Evolutionary conservation across 92 coral and sea anemone genomes (phyloP).

Genomic region (Epizoanthus ramosus): DNA sequence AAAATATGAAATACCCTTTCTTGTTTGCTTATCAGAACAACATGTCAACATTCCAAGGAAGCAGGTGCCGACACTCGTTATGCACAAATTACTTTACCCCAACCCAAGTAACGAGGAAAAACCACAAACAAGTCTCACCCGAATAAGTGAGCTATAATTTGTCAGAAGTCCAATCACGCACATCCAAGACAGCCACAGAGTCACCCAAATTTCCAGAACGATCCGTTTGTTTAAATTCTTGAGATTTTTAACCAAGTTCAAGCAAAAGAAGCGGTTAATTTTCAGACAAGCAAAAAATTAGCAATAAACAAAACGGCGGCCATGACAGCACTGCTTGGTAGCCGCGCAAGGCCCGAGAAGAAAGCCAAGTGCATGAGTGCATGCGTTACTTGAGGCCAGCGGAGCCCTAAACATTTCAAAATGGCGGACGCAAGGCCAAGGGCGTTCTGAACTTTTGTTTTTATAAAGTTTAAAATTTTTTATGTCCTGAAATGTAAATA

Average conservation of each 20-base stretch:
- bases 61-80: slow-evolving; percentile 14
- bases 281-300: neutral
- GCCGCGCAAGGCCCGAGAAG: slow-evolving; percentile 41
- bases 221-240: neutral
- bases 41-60: neutral
- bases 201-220: neutral
- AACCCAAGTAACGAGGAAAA: neutral
- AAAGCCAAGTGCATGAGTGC: neutral
- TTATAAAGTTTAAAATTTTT: too few species aligned
- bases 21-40: slow-evolving; percentile 2
- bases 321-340: slow-evolving; percentile 89
- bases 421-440: slow-evolving; percentile 4
- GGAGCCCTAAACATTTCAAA: neutral
- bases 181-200: neutral
- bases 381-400: slow-evolving; percentile 27
- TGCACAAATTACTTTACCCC: slow-evolving; percentile 11
- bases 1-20: neutral
- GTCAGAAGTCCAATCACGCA: neutral
- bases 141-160: neutral
- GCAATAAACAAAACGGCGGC: slow-evolving; percentile 77
- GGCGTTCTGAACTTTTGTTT: neutral
- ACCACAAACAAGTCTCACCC: neutral
- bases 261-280: neutral
- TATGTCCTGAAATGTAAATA: neutral
- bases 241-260: neutral